Conservation (phyloP, 1,140 invertebrate genomes). For the Diachasmimorpha longicaudata region DNA sequence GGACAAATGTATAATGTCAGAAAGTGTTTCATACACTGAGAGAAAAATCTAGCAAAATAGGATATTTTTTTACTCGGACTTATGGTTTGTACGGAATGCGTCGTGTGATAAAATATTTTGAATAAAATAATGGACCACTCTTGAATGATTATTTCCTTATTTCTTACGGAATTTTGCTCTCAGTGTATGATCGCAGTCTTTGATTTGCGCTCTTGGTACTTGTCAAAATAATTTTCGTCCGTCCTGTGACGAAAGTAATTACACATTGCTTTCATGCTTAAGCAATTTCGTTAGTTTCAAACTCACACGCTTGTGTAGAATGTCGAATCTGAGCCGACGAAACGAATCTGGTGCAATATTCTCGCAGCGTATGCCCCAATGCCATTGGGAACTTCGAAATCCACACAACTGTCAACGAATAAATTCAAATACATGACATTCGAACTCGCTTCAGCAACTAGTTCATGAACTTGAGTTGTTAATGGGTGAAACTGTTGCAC, state of each 20-base stretch:
- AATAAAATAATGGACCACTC: too few species aligned
- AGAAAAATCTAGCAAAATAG: too few species aligned
- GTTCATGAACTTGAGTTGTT: slow-evolving; percentile 64
- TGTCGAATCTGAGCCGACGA: slow-evolving; percentile 82
- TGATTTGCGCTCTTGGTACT: too few species aligned
- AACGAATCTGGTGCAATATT: slow-evolving; percentile 77
- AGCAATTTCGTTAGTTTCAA: too few species aligned
- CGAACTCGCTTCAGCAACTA: slow-evolving; percentile 73
- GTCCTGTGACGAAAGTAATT: neutral
- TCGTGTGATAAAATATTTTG: too few species aligned
- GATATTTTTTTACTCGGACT: too few species aligned
- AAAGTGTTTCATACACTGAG: neutral
- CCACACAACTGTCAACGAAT: slow-evolving; percentile 71
- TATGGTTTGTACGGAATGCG: too few species aligned
- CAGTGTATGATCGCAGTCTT: too few species aligned
- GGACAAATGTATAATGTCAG: slow-evolving; percentile 8
- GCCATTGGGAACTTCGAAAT: slow-evolving; percentile 65
- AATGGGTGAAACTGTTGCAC: slow-evolving; percentile 73
- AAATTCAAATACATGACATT: slow-evolving; percentile 82
- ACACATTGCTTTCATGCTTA: neutral
- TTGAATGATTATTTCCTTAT: too few species aligned
- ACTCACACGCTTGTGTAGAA: slow-evolving; percentile 71
- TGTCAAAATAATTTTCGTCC: too few species aligned
- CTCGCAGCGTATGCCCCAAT: slow-evolving; percentile 70
- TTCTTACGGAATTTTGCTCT: too few species aligned